Percentiles rank a stretch among this genome's conserved stretches.
Conservation (phyloP, 1,140 invertebrate genomes). For the Brachionus rotundiformis region DNA sequence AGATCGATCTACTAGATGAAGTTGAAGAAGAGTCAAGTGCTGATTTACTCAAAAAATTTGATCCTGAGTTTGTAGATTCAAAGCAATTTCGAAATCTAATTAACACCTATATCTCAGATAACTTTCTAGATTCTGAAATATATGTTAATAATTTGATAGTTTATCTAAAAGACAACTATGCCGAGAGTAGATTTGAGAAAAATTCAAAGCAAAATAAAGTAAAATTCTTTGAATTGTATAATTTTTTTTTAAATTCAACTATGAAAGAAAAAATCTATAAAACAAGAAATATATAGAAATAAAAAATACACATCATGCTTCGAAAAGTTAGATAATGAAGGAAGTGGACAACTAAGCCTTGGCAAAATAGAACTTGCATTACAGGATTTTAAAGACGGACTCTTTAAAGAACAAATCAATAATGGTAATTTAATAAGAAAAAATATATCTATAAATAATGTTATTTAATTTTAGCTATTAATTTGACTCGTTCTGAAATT, state of each 20-base stretch:
- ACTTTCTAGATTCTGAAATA: conserved; percentile 36
- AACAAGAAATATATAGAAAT: neutral
- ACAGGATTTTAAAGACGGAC: conserved; percentile 42
- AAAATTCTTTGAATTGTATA: neutral
- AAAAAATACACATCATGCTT: conserved; percentile 29
- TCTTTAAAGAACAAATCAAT: conserved; percentile 15
- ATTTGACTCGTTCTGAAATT: conserved; percentile 32
- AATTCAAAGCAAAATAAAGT: conserved; percentile 40
- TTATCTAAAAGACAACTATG: conserved; percentile 49
- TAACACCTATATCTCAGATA: neutral
- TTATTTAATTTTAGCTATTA: neutral
- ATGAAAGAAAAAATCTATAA: too few relatives aligned
- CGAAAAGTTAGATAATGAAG: conserved; percentile 50
- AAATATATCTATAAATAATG: too few relatives aligned
- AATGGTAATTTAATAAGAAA: conserved; percentile 22
- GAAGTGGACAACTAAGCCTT: conserved; percentile 26
- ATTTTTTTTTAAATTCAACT: too few relatives aligned
- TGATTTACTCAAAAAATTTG: neutral
- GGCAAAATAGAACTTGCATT: neutral
- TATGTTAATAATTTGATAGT: conserved; percentile 30
- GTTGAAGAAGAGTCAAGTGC: neutral
- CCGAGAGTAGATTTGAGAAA: conserved; percentile 38
- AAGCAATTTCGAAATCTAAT: conserved; percentile 33
- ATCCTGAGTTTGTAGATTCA: conserved; percentile 17
- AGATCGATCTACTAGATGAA: neutral